Evolutionary conservation across 2,888 invertebrate genomes (phyloP), one percentile per base, ranked within the genome.

Genomic region (Rhingia rostrata): DNA sequence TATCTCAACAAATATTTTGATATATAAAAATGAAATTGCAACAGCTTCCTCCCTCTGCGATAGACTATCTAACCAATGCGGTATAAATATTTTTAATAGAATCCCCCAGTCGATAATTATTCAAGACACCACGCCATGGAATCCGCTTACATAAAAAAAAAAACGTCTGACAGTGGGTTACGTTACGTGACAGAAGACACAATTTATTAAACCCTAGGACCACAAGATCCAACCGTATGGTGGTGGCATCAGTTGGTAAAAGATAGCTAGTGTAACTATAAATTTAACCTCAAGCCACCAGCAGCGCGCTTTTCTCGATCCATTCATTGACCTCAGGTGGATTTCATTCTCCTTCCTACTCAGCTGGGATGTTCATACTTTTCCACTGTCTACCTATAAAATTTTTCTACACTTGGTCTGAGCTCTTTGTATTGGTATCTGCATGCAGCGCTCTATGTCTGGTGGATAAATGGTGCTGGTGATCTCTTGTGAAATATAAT

Each of bases 301-400:
- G 56, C 45, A 45, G 58, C 49, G 69, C 56, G 43, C 22, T 1
- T 22, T 22, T 54, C 58, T 75, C 73, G 67, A 83, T 73, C 79
- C 80, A 84, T 75, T 84, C 84, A 80, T 84, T 84, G 84, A 84
- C 84, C 84, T 84, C 84, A 80, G 80, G 84, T 84, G 84, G 61
- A 84, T 84, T 80, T 63, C 60, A 69, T 69, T 69, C 43, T 47
- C 60, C 61, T 82, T 72, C 72, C 75, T 80, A 80, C 66, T 64
- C 45, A 41, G 45, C 54, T 12, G 64, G 9, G 10, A 9, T 37
- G 12, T 60, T 35, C 37, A 30, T 22, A 14, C 14, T 54, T 66
- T 66, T 64, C 30, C 39, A 6, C 41, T 30, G 14, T 51, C 30
- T 63, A 43, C 61, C 63, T 0, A 14, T 3, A 37, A 14, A 12